Percentiles rank a stretch among this genome's conserved stretches.
Conservation (phyloP, 2,797 vertebrate species). For the Ctenochaetus hawaiiensis region DNA sequence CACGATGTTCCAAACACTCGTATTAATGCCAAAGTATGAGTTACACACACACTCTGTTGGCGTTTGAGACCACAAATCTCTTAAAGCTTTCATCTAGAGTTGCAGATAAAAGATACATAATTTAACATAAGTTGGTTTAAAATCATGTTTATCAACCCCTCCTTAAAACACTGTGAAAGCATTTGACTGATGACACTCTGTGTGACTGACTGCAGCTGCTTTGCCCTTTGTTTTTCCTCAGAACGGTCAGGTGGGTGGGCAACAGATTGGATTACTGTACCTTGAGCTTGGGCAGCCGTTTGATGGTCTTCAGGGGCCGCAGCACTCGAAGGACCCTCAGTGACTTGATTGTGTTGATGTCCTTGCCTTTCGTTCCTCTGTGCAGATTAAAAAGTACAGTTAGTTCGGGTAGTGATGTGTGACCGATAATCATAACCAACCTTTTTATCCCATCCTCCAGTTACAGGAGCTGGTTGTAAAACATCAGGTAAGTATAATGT, state of each 20-base stretch:
- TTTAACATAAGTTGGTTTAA: background rate
- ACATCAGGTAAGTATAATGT: constrained; percentile 11
- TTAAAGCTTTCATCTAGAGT: too few relatives aligned
- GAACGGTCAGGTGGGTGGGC: constrained; percentile 1
- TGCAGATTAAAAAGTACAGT: constrained; percentile 66
- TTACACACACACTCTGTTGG: background rate
- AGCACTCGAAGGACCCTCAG: constrained; percentile 95
- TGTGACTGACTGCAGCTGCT: constrained; percentile 23
- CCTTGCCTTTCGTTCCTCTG: constrained; percentile 98
- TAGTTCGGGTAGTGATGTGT: constrained; percentile 27
- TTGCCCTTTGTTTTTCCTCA: background rate
- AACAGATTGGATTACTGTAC: constrained; percentile 76
- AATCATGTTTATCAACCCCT: background rate
- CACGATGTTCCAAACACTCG: background rate
- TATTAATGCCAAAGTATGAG: background rate
- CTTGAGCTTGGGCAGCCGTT: constrained; percentile 97
- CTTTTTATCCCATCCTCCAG: constrained; percentile 8
- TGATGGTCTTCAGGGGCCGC: constrained; percentile 97
- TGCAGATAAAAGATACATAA: background rate
- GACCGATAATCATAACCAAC: background rate
- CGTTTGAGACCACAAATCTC: background rate
- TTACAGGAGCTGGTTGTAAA: constrained; percentile 43
- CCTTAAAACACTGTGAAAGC: background rate
- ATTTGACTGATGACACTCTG: constrained; percentile 6
- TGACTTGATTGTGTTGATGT: constrained; percentile 99